Evolutionary conservation across 2,888 invertebrate species (phyloP), one percentile per base, ranked within the genome.

Genomic region (Conus canariensis): DNA sequence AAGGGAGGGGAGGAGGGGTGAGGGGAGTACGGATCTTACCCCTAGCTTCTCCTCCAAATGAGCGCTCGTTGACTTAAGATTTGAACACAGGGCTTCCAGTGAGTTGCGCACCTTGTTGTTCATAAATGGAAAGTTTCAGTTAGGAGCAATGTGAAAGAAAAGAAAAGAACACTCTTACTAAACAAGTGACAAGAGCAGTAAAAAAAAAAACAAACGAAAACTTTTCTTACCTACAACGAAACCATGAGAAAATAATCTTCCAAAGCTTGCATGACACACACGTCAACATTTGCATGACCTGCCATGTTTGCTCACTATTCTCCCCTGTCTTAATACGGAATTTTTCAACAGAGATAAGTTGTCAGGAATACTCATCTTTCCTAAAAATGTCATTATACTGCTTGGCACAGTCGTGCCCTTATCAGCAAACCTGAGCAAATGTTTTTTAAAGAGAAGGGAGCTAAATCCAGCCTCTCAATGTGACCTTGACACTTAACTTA

Each of bases 31-130:
- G 2, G 58, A 56, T 19, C 93, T 93, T 93, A 95, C 95, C 92
- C 93, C 93, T 25, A 95, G 93, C 92, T 95, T 95, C 12, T 95
- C 95, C 90, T 95, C 95, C 67, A 95, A 92, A 88, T 94, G 94
- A 58, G 94, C 94, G 83, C 94, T 95, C 22, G 94, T 93, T 58
- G 94, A 94, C 92, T 95, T 95, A 67, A 95, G 92, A 91, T 95
- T 95, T 83, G 95, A 93, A 92, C 95, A 94, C 90, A 95, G 89
- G 22, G 94, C 94, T 90, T 95, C 95, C 89, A 95, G 90, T 90
- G 95, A 95, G 91, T 92, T 93, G 16, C 95, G 92, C n/a, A 95
- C 95, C 95, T 95, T 90, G 25, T n/a, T 1, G 25, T n/a, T 10
- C 77, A 82, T 82, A 14, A 22, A 88, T 9, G 25, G 4, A 80